A percentile compares a stretch with the other conserved stretches of the same genome.
Conservation (phyloP, 2,113 vertebrate genomes). For the Ciconia stormi region DNA sequence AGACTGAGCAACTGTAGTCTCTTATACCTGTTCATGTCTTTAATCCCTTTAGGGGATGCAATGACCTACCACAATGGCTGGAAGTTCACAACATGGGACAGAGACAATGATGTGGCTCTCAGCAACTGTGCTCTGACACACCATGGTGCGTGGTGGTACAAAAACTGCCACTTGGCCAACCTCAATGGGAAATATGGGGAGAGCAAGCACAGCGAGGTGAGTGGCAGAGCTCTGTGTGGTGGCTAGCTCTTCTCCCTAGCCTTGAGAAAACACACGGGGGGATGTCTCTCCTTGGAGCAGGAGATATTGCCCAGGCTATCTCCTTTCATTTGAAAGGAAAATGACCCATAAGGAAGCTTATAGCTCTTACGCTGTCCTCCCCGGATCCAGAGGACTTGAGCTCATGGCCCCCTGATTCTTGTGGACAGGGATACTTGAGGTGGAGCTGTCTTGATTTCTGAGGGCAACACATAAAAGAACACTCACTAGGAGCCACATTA, state of each 20-base stretch:
- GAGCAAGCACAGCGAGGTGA: constrained; percentile 85
- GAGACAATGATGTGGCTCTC: constrained; percentile 87
- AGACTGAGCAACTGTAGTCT: not conserved
- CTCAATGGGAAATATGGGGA: constrained; percentile 84
- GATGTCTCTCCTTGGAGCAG: not conserved
- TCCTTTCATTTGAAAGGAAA: not conserved
- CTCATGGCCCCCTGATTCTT: not conserved
- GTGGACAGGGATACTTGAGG: not conserved
- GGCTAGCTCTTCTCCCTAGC: not conserved
- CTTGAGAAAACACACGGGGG: not conserved
- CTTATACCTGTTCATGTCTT: not conserved
- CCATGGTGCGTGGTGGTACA: constrained; percentile 87
- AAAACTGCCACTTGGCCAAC: constrained; percentile 90
- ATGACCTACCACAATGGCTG: constrained; percentile 86
- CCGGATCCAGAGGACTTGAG: not conserved
- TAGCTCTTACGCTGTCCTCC: not conserved
- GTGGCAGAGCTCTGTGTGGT: not conserved
- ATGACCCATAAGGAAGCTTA: not conserved
- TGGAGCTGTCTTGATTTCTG: not conserved
- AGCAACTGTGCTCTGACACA: constrained; percentile 87
- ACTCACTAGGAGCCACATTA: not conserved
- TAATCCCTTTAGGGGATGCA: constrained; percentile 79
- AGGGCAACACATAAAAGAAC: not conserved
- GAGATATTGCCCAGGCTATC: not conserved
- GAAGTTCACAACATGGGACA: constrained; percentile 85